Evolutionary conservation across 2,113 vertebrate species (phyloP).

Genomic region (Anhinga anhinga): DNA sequence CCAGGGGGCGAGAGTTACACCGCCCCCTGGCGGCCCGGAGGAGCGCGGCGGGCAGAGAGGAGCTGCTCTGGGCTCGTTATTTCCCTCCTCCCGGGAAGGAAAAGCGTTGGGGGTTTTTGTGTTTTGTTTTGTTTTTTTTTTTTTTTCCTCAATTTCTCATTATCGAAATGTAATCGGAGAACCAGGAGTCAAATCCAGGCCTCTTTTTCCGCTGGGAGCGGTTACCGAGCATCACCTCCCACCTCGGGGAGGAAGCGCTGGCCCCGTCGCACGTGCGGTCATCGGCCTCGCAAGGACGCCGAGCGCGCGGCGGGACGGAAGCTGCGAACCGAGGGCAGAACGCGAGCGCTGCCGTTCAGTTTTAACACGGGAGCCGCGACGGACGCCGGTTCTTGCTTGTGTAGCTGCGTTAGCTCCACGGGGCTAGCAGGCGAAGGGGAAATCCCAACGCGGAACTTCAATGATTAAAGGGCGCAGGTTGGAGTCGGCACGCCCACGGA

Average conservation of each 20-base stretch:
- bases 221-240: background rate
- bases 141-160: too few relatives aligned
- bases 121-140: too few relatives aligned
- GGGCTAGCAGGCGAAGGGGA: background rate
- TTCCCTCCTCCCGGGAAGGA: background rate
- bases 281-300: background rate
- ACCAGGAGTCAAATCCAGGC: background rate
- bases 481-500: fast-evolving
- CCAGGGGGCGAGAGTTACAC: background rate
- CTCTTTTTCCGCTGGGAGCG: too few relatives aligned
- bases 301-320: background rate
- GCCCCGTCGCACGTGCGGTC: fast-evolving
- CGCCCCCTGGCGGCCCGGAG: background rate
- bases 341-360: background rate
- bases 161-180: too few relatives aligned
- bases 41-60: background rate
- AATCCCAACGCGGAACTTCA: background rate
- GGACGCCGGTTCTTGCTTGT: background rate
- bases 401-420: fast-evolving
- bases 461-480: background rate
- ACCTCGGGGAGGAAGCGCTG: background rate
- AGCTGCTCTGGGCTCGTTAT: too few relatives aligned
- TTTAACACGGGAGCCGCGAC: background rate
- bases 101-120: fast-evolving
- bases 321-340: background rate